A percentile compares a stretch with the other conserved stretches of the same genome.
Evolutionary conservation across 2,888 invertebrate genomes (phyloP).

Genomic region (Malthinus flaveolus): DNA sequence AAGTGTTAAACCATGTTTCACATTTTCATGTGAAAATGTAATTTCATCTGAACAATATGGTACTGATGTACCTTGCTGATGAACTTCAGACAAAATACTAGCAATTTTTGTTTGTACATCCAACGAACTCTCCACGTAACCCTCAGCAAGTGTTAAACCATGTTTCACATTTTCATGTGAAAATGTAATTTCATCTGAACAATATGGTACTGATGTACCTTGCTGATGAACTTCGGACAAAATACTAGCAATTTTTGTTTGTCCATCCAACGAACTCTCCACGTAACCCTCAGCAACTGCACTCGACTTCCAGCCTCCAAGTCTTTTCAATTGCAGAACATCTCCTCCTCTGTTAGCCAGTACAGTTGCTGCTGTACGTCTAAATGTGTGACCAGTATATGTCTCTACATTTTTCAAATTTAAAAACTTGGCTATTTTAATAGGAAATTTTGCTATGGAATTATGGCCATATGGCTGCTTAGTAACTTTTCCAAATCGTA

Average conservation of each 20-base stretch:
- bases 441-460: not conserved
- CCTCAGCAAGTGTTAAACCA: too few species aligned
- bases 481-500: not conserved
- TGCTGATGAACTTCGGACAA: too few species aligned
- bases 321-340: not conserved
- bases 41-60: too few species aligned
- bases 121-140: too few species aligned
- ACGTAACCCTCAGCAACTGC: slow-evolving; percentile 3
- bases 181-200: too few species aligned
- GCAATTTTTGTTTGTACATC: too few species aligned
- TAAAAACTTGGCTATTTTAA: not conserved
- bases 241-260: slow-evolving; percentile 2
- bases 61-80: too few species aligned
- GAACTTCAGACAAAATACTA: too few species aligned
- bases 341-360: slow-evolving; percentile 3
- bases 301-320: slow-evolving; percentile 2
- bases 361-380: not conserved
- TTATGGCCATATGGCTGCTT: not conserved
- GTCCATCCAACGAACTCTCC: not conserved
- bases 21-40: too few species aligned
- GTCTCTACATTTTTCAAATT: not conserved
- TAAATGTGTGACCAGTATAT: slow-evolving; percentile 1
- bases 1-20: too few species aligned
- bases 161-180: too few species aligned
- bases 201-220: too few species aligned